Base-by-base conservation (phyloP, 2,888 invertebrate species). In the Lasioglossum vierecki region DNA sequence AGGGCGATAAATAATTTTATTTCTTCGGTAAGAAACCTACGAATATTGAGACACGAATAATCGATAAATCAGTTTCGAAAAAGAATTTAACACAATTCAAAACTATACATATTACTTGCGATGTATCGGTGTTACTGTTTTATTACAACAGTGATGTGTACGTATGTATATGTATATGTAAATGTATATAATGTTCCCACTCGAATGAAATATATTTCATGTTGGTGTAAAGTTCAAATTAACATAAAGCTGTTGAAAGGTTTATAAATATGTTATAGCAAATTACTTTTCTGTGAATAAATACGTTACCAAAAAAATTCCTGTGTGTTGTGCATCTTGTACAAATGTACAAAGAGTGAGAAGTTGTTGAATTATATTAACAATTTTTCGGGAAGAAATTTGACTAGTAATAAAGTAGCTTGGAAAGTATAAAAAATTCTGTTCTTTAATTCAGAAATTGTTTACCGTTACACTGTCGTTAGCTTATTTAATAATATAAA, bases 121-220 rank as follows among this genome's bases (percentile, higher is more conserved):
- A 46, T 76, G 73, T 86, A 84, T 89, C 78, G 82, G 80, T 81
- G 70, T 84, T 91, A 82, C 79, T 80, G 72, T 76, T 81, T 79
- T 68, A 85, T 75, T 77, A 70, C 72, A 82, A 82, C 81, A 84
- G 87, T 91, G 81, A 80, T 89, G 80, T 83, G 88, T 88, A 88
- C 79, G 77, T 86, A 86, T 68, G 68, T 68, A 80, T 89, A 79
- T 88, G 85, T 91, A 88, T 88, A 88, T 88, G 80, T 86, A 88
- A 86, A 89, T 91, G 91, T 91, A 91, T 88, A 90, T 90, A 91
- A 76, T 85, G 80, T 89, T 91, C 81, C 73, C 82, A 78, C 76
- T 81, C 75, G 73, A 79, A 66, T 80, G 76, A 88, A 86, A 83
- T 86, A 83, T 85, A 87, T 81, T 84, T 89, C 84, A 82, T 86